These are phyloP conservation scores for Junonia oenone DNA, from an alignment of 2,888 invertebrate genomes.

Conservation along the genomic window DNA sequence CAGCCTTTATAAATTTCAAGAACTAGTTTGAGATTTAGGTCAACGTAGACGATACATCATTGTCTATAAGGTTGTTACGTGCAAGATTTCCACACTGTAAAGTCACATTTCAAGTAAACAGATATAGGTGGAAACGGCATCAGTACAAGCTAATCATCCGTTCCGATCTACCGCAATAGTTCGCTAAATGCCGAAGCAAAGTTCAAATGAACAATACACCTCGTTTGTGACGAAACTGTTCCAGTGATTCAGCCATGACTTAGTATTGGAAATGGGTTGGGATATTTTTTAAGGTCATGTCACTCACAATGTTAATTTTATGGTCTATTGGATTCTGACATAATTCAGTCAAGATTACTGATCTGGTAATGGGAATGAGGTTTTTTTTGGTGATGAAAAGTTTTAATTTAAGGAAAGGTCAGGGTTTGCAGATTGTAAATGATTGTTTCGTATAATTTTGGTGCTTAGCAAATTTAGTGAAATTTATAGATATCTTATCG, in stretches of 20 bases:
- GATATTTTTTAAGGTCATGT: slow-evolving; percentile 19
- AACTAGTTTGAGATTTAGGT: background rate
- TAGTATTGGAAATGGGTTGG: slow-evolving; percentile 15
- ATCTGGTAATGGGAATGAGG: background rate
- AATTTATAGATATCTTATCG: too few species aligned
- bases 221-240: slow-evolving; percentile 26
- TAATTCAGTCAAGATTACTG: background rate
- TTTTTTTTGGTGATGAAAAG: background rate
- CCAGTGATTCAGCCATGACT: slow-evolving; percentile 16
- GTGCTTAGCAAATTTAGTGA: too few species aligned
- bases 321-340: background rate
- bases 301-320: background rate
- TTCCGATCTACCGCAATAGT: slow-evolving; percentile 56
- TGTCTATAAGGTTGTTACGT: slow-evolving; percentile 3
- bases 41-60: background rate
- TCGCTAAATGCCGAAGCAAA: slow-evolving; percentile 69
- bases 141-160: slow-evolving; percentile 47
- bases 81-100: slow-evolving; percentile 10
- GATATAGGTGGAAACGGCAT: slow-evolving; percentile 37
- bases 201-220: slow-evolving; percentile 48
- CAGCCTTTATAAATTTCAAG: background rate
- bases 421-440: too few species aligned
- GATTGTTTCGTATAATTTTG: too few species aligned
- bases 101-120: slow-evolving; percentile 23
- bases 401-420: too few species aligned